Evolutionary conservation across 2,888 invertebrate genomes (phyloP).

Genomic region (Harmothoe impar): DNA sequence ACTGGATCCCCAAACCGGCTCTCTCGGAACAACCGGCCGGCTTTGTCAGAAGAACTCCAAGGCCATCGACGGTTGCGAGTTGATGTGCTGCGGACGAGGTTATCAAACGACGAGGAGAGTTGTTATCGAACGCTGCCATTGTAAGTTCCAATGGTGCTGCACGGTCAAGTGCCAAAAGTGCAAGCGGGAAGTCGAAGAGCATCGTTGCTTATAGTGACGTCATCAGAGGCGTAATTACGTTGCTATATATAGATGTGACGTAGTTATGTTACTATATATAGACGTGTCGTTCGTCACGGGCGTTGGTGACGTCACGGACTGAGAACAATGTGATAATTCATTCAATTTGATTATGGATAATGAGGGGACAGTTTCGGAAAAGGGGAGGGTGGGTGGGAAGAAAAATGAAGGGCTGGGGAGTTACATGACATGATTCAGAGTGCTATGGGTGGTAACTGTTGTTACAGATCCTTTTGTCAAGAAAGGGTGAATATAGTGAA

Average conservation of each 20-base stretch:
- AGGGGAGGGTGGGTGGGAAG: too few species aligned
- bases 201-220: conserved; percentile 80
- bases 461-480: too few species aligned
- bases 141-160: conserved; percentile 98
- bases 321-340: conserved; percentile 28
- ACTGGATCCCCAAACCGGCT: conserved; percentile 86
- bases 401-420: too few species aligned
- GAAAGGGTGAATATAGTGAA: too few species aligned
- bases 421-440: background rate
- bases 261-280: background rate
- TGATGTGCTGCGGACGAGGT: conserved; percentile 95
- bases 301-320: conserved; percentile 43
- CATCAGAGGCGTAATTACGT: conserved; percentile 36
- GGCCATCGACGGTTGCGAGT: conserved; percentile 93
- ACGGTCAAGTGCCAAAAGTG: conserved; percentile 95
- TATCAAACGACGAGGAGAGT: conserved; percentile 91
- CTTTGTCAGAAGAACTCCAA: conserved; percentile 88
- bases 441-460: too few species aligned
- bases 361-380: too few species aligned
- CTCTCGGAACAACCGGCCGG: conserved; percentile 86
- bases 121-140: conserved; percentile 92
- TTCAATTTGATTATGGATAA: too few species aligned
- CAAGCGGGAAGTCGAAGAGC: conserved; percentile 89
- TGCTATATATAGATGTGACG: background rate
- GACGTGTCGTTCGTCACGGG: conserved; percentile 10